Base-by-base conservation (phyloP, 2,888 invertebrate genomes). In the Drosophila mettleri region DNA sequence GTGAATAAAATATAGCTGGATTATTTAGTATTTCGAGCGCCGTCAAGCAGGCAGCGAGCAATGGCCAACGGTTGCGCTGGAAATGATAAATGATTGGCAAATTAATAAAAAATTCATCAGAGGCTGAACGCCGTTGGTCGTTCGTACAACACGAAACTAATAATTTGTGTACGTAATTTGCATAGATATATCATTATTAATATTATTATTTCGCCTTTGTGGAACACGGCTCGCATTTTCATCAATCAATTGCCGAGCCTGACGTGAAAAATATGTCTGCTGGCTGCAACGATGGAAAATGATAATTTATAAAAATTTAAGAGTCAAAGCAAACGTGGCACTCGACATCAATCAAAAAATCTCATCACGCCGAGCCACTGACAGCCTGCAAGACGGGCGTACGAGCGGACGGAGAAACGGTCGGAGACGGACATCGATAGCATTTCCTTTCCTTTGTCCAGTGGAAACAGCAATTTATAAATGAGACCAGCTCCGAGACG, bases 291-390 rank as follows among this genome's bases (percentile, higher is more conserved):
- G 80, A 79, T 84, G 86, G 78, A 83, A 88, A 89, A 89, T 83
- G 75, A 83, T 89, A 89, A 89, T 89, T 89, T 89, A 89, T 88
- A 89, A 86, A 88, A 88, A 82, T 80, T 78, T 80, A 67, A 86
- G 64, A 86, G 73, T 29, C 73, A 82, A 77, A 79, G 80, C 83
- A 80, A 29, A 76, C 69, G 83, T 78, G 81, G 64, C 69, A 83
- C 80, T 74, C 84, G 78, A 80, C 82, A 82, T 82, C 84, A 82
- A 82, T 82, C 82, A 75, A 66, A 70, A 81, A 83, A 80, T 82
- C 81, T 85, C 80, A 67, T 78, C 80, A 75, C 59, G 57, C 57
- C 52, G 63, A 71, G 68, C 48, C 62, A 70, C 66, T 70, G 85
- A 82, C 86, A 82, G 72, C n/a, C 46, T 54, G 61, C 43, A 43